phyloP scores from a whole-genome alignment of 2,113 vertebrate species.

The Zootoca vivipara region DNA sequence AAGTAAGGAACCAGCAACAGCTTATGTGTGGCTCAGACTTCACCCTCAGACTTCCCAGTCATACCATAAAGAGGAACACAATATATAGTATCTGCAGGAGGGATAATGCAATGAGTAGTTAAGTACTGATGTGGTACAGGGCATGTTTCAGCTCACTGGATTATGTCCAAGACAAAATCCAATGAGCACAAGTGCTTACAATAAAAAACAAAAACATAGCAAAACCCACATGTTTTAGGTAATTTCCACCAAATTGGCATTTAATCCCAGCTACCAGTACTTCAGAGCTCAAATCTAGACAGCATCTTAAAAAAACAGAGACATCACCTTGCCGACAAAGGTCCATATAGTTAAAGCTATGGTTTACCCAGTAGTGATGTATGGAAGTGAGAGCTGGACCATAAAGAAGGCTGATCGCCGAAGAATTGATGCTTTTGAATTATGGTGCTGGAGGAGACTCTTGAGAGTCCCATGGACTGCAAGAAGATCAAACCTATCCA shows the following conservation, averaged over 20 bases:
- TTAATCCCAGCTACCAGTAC: background rate
- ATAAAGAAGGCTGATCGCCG: no score
- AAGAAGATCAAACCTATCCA: no score
- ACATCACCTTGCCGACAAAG: no score
- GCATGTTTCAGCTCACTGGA: background rate
- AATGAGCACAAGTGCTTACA: background rate
- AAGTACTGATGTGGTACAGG: background rate
- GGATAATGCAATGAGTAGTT: background rate
- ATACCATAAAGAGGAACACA: background rate
- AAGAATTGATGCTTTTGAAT: no score
- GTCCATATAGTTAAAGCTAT: no score
- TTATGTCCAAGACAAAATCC: background rate
- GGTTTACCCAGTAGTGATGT: no score
- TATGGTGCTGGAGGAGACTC: no score
- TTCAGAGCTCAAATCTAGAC: background rate
- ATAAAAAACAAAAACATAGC: background rate
- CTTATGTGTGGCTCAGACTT: background rate
- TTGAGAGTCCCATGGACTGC: no score
- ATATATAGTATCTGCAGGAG: no score
- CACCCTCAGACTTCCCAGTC: background rate
- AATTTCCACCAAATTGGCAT: background rate
- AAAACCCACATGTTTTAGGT: background rate
- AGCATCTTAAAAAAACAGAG: no score
- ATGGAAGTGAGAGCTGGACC: no score
- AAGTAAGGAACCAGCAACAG: background rate